phyloP scores from a whole-genome alignment of 2,797 vertebrate genomes.

The Trachurus trachurus region DNA sequence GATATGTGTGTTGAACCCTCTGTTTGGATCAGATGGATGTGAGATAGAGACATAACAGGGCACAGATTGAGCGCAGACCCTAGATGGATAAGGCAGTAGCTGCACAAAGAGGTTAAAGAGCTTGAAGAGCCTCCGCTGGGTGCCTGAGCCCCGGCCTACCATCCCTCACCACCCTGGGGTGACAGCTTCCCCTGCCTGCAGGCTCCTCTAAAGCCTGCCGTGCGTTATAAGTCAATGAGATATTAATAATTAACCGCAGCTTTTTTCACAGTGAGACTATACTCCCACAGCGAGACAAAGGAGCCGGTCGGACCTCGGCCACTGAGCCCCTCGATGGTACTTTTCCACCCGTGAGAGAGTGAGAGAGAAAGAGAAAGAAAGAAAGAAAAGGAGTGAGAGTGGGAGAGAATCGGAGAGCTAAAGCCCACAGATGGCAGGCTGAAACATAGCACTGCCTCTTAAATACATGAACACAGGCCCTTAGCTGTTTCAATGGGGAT shows the following conservation, averaged over 20 bases:
- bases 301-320: constrained; percentile 48
- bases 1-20: background rate
- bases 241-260: constrained; percentile 81
- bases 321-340: constrained; percentile 63
- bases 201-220: constrained; percentile 66
- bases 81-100: constrained; percentile 19
- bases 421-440: constrained; percentile 77
- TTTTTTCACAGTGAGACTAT: constrained; percentile 66
- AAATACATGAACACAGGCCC: constrained; percentile 71
- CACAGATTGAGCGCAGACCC: constrained; percentile 2
- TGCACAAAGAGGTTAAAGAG: constrained; percentile 58
- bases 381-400: constrained; percentile 63
- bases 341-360: constrained; percentile 69
- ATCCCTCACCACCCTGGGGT: constrained; percentile 65
- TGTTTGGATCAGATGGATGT: background rate
- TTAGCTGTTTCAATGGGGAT: constrained; percentile 69
- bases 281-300: constrained; percentile 78
- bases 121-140: constrained; percentile 39
- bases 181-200: constrained; percentile 66
- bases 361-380: constrained; percentile 40
- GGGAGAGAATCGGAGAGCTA: constrained; percentile 60
- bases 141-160: constrained; percentile 33
- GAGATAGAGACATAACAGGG: background rate
- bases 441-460: constrained; percentile 77
- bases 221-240: constrained; percentile 74